Conservation (phyloP, 2,797 vertebrate genomes). For the Crenuchus spilurus region DNA sequence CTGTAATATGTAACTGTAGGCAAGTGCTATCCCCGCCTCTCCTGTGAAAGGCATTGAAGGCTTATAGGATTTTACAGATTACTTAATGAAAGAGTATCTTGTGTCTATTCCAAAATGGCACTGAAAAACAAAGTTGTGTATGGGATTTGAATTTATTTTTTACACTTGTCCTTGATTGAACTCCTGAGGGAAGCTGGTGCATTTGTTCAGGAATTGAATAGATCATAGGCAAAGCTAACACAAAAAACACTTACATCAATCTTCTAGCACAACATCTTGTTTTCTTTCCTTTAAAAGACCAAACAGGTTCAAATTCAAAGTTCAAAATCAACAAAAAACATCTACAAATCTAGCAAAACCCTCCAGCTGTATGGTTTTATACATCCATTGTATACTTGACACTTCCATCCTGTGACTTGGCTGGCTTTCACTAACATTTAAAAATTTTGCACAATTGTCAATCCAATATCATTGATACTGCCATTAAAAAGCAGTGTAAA, state of each 20-base stretch:
- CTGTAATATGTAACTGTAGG: conserved; percentile 54
- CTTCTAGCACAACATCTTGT: conserved; percentile 34
- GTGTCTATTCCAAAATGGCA: conserved; percentile 31
- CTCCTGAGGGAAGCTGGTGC: neutral
- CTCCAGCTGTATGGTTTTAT: no score
- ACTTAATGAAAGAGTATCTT: conserved; percentile 54
- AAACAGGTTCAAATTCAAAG: no score
- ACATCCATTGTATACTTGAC: no score
- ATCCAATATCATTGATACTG: no score
- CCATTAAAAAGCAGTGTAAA: no score
- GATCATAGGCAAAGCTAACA: neutral
- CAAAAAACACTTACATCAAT: conserved; percentile 22
- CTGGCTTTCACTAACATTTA: no score
- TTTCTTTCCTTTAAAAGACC: conserved; percentile 19
- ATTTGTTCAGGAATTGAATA: conserved; percentile 19
- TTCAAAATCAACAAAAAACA: no score
- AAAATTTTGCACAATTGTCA: no score
- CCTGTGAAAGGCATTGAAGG: conserved; percentile 35
- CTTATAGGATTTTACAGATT: conserved; percentile 44
- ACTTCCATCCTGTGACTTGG: no score
- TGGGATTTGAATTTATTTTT: conserved; percentile 43
- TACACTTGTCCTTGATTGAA: conserved; percentile 19
- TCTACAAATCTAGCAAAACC: no score
- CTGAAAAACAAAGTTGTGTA: conserved; percentile 34
- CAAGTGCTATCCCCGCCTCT: conserved; percentile 32